Base-by-base conservation (phyloP, 2,888 invertebrate genomes). In the Himalopsyche anomala region DNA sequence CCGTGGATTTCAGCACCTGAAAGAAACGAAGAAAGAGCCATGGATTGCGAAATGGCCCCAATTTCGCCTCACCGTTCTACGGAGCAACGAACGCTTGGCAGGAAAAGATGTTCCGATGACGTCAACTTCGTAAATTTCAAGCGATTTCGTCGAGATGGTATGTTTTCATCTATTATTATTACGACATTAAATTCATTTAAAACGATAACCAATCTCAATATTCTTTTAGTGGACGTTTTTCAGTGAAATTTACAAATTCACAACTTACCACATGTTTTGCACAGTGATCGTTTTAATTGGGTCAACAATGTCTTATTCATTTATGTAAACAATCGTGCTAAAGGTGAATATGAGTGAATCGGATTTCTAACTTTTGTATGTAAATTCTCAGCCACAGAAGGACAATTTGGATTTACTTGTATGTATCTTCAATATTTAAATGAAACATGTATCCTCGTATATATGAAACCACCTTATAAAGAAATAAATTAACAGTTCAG, bases 41-140 rank as follows among this genome's bases (percentile, higher is more conserved):
- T 81, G 80, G 92, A 92, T 91, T 92, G 91, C 90, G 93, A 93
- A 91, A 93, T 93, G 92, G 88, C 90, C 82, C 92, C 92, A 88
- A 87, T 87, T 80, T 89, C 90, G 85, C 89, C 90, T 74, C 89
- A 89, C 69, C 81, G 38, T 40, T 15, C 74, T 74, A 36, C 87
- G 45, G 82, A 82, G 81, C 85, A 89, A 89, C 86, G 89, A 88
- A 83, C 89, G 90, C 86, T 89, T 84, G 89, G 91, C 28, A 91
- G 92, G 89, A 93, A 93, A 89, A 91, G 93, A 89, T 91, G 92
- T 89, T 92, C 92, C 83, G 92, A 92, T 87, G 91, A 91, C 86
- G 90, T 89, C 86, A 91, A 91, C 86, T 91, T 90, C 89, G 91
- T 91, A 85, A 91, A 90, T 90, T 91, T 89, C 89, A 93, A 93